Percentiles rank a stretch among this genome's conserved stretches.
These are phyloP conservation scores for Trissolcus japonicus DNA, from an alignment of 2,888 invertebrate species.

Conservation along the genomic window DNA sequence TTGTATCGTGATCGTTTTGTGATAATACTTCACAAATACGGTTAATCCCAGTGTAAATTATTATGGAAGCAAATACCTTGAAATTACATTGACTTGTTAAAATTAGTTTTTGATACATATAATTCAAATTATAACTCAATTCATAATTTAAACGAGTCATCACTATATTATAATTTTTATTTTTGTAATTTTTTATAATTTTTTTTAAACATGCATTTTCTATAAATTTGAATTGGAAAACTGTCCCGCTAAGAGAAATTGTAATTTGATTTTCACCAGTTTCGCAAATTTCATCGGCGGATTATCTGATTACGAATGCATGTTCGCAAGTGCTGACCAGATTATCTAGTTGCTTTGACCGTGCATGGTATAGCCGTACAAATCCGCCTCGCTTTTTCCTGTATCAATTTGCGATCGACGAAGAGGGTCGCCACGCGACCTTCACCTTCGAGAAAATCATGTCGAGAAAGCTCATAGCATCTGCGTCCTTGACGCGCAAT, in stretches of 20 bases:
- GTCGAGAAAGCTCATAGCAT: conserved; percentile 63
- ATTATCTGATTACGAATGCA: conserved; percentile 23
- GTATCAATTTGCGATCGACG: conserved; percentile 38
- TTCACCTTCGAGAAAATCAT: conserved; percentile 67
- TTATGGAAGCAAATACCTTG: conserved; percentile 9
- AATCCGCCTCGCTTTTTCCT: conserved; percentile 30
- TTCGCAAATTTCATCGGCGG: neutral
- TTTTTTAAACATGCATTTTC: no score
- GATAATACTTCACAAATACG: conserved; percentile 29
- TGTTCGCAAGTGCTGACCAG: conserved; percentile 12
- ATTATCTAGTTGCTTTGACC: conserved; percentile 22
- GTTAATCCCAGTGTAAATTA: conserved; percentile 17
- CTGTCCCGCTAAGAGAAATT: neutral
- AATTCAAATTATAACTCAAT: neutral
- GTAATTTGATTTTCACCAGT: neutral
- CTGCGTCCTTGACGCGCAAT: conserved; percentile 44
- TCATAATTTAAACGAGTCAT: no score
- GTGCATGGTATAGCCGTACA: conserved; percentile 7
- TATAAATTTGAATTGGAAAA: no score
- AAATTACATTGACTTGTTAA: neutral
- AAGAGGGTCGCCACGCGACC: conserved; percentile 59
- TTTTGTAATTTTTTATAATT: no score
- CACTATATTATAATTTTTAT: no score
- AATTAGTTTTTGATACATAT: conserved; percentile 9
- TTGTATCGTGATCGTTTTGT: conserved; percentile 16